phyloP scores from a whole-genome alignment of 2,888 invertebrate species.

The Ornithoptera priamus region DNA sequence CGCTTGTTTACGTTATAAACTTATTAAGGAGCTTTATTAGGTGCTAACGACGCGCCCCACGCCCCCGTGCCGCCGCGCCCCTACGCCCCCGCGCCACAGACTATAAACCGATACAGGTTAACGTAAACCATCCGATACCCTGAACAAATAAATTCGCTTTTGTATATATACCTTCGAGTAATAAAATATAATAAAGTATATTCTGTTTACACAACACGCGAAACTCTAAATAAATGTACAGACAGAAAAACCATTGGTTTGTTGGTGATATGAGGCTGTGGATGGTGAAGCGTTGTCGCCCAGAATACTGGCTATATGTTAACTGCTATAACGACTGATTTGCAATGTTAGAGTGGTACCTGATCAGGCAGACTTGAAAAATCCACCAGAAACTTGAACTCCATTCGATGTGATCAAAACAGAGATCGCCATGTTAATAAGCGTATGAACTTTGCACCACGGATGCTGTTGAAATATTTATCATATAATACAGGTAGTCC shows the following conservation, averaged over 20 bases:
- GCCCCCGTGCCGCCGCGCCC: slow-evolving; percentile 6
- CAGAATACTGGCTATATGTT: too few relatives aligned
- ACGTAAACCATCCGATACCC: not conserved
- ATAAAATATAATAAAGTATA: slow-evolving; percentile 16
- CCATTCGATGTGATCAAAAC: too few relatives aligned
- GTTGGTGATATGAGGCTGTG: too few relatives aligned
- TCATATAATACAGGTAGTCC: too few relatives aligned
- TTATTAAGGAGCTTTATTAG: slow-evolving; percentile 46
- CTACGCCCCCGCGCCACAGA: not conserved
- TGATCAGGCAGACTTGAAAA: too few relatives aligned
- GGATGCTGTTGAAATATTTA: too few relatives aligned
- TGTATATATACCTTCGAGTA: slow-evolving; percentile 4
- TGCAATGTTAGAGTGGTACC: too few relatives aligned
- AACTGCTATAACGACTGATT: too few relatives aligned
- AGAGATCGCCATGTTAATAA: too few relatives aligned
- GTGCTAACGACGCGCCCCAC: slow-evolving; percentile 59
- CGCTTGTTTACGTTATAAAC: slow-evolving; percentile 47
- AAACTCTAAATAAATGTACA: not conserved
- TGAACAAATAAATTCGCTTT: not conserved
- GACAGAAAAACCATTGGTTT: not conserved
- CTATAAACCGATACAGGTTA: slow-evolving; percentile 7
- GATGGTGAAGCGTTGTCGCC: too few relatives aligned
- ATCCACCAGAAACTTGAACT: too few relatives aligned
- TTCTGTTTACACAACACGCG: not conserved
- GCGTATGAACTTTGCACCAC: too few relatives aligned